Evolutionary conservation across 2,113 vertebrate species (phyloP), one percentile per base, ranked within the genome.

Genomic region (Lethenteron reissneri): DNA sequence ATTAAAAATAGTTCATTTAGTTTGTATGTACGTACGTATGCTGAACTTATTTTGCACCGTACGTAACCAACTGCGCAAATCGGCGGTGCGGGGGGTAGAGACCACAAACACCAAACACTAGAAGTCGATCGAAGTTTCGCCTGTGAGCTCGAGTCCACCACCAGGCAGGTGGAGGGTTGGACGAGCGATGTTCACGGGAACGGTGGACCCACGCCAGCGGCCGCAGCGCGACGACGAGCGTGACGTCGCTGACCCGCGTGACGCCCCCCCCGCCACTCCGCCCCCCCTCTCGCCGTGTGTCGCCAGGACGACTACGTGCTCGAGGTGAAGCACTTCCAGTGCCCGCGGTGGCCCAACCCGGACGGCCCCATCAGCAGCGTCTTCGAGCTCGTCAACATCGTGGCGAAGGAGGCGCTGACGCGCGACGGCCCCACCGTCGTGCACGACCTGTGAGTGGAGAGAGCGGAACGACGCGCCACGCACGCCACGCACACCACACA

Each of bases 311-410:
- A 97, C 77, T 95, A 84, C 4, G 83, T 90, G 69, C 82, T 94
- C 75, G 89, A 97, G 81, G 88, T 99, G 75, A 86, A 83, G 72
- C 90, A 89, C 77, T 96, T 88, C 78, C 83, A 83, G 56, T 81
- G 84, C 74, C 85, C 90, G 64, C 84, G 79, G 75, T 97, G 94
- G 94, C 92, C 90, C 62, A 90, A 95, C 81, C 92, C 90, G 8
- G 90, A 99, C 78, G 84, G 88, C 73, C 86, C 88, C 62, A 86
- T 95, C 75, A 95, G 90, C 77, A 89, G 84, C 81, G 91, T 86
- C 56, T 95, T 96, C 74, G 88, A 96, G 81, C 81, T 97, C 70
- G 80, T 92, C 75, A 83, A 78, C 75, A 76, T 94, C 74, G 83
- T 97, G 75, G 86, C 84, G 78, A 83, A 87, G 73, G 85, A 86